phyloP scores from a whole-genome alignment of 2,888 invertebrate genomes.

The Argyresthia albistria region DNA sequence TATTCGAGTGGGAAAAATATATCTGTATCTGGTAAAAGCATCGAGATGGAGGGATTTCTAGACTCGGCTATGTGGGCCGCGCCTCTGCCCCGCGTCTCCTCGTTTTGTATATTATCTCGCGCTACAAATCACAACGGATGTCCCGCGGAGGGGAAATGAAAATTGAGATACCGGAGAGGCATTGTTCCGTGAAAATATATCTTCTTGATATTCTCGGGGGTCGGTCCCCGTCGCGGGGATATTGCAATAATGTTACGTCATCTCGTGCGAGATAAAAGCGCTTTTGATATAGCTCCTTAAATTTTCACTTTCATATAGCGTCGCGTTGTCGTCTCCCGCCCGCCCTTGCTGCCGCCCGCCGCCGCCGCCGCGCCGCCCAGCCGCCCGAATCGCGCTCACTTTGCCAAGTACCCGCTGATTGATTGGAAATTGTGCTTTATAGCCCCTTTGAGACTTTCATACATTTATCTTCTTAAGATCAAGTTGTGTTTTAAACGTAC shows the following conservation, averaged over 20 bases:
- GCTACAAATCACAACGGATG: slow-evolving; percentile 70
- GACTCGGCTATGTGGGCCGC: slow-evolving; percentile 29
- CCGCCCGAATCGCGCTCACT: too few species aligned
- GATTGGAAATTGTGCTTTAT: background rate
- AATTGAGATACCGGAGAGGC: slow-evolving; percentile 68
- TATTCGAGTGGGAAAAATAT: slow-evolving; percentile 38
- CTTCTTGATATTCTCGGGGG: slow-evolving; percentile 62
- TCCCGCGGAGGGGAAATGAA: slow-evolving; percentile 65
- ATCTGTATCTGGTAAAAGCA: slow-evolving; percentile 28
- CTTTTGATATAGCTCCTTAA: slow-evolving; percentile 50
- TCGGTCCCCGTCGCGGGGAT: slow-evolving; percentile 49
- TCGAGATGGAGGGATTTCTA: slow-evolving; percentile 46
- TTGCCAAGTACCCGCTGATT: background rate
- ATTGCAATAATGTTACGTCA: slow-evolving; percentile 64
- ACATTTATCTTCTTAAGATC: too few species aligned
- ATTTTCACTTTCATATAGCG: slow-evolving; percentile 43
- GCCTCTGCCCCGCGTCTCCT: slow-evolving; percentile 50
- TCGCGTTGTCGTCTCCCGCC: slow-evolving; percentile 11
- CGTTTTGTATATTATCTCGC: slow-evolving; percentile 68
- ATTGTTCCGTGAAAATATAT: slow-evolving; percentile 70
- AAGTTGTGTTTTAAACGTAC: too few species aligned
- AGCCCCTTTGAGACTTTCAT: background rate
- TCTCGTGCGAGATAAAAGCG: slow-evolving; percentile 47
- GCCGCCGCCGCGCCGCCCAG: too few species aligned
- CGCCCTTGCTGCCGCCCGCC: background rate